These are phyloP conservation scores for Stomorhina lunata DNA, from an alignment of 2,888 invertebrate species.

Conservation along the genomic window DNA sequence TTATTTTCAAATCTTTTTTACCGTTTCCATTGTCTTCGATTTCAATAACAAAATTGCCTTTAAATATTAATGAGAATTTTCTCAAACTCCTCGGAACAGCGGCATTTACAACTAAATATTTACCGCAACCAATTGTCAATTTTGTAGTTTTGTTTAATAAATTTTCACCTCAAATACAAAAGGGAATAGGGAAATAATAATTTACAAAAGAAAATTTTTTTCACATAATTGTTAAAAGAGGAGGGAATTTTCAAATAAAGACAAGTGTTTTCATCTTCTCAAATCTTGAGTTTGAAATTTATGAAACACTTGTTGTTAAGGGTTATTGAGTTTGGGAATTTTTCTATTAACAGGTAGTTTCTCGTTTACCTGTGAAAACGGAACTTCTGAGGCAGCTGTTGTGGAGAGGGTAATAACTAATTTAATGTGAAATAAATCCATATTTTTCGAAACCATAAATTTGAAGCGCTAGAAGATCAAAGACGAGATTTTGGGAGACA, in stretches of 20 bases:
- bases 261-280: not conserved
- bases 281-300: too few species aligned
- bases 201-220: slow-evolving; percentile 10
- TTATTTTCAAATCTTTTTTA: not conserved
- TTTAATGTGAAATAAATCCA: not conserved
- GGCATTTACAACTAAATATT: not conserved
- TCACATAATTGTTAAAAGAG: slow-evolving; percentile 22
- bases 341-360: too few species aligned
- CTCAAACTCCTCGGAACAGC: not conserved
- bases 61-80: slow-evolving; percentile 47
- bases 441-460: not conserved
- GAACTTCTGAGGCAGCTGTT: too few species aligned
- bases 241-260: slow-evolving; percentile 18
- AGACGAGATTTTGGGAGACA: not conserved
- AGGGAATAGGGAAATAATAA: slow-evolving; percentile 6
- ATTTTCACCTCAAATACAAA: slow-evolving; percentile 5
- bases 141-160: slow-evolving; percentile 11
- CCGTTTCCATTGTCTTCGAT: not conserved
- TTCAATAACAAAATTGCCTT: too few species aligned
- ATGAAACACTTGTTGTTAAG: not conserved
- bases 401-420: too few species aligned
- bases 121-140: slow-evolving; percentile 47
- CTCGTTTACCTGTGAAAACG: too few species aligned
- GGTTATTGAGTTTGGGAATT: too few species aligned
- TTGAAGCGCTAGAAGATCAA: not conserved